These are phyloP conservation scores for Barbus barbus DNA, from an alignment of 2,113 vertebrate species.

Conservation along the genomic window DNA sequence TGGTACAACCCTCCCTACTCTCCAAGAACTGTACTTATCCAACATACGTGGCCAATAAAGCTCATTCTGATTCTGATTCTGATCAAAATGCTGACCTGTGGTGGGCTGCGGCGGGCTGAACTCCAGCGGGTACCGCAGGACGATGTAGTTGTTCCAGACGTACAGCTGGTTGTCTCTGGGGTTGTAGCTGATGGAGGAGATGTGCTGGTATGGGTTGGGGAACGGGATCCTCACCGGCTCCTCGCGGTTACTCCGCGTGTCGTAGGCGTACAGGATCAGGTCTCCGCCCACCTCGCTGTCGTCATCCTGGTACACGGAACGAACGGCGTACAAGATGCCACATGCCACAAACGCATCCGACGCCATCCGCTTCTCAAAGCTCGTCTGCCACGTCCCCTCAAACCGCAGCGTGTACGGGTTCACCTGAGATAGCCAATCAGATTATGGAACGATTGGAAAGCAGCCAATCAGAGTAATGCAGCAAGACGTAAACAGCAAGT, in stretches of 20 bases:
- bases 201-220: slow-evolving; percentile 94
- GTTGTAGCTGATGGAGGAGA: slow-evolving; percentile 91
- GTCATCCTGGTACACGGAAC: slow-evolving; percentile 90
- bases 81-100: slow-evolving; percentile 69
- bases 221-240: slow-evolving; percentile 83
- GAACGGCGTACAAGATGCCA: slow-evolving; percentile 89
- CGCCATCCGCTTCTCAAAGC: slow-evolving; percentile 90
- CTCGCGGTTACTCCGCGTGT: slow-evolving; percentile 87
- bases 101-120: slow-evolving; percentile 86
- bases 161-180: slow-evolving; percentile 94
- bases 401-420: slow-evolving; percentile 95
- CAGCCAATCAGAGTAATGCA: background rate
- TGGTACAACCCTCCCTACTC: too few species aligned
- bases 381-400: slow-evolving; percentile 92
- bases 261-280: slow-evolving; percentile 88
- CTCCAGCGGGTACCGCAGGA: slow-evolving; percentile 88
- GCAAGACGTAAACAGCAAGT: background rate
- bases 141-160: slow-evolving; percentile 93
- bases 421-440: slow-evolving; percentile 66
- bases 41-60: too few species aligned
- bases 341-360: slow-evolving; percentile 97
- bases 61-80: too few species aligned
- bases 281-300: slow-evolving; percentile 89
- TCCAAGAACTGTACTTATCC: too few species aligned
- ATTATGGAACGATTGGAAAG: background rate